Percentiles rank a stretch among this genome's conserved stretches.
These are phyloP conservation scores for Rhinolophus ferrumequinum DNA, from an alignment of 2,113 vertebrate genomes.

Conservation along the genomic window DNA sequence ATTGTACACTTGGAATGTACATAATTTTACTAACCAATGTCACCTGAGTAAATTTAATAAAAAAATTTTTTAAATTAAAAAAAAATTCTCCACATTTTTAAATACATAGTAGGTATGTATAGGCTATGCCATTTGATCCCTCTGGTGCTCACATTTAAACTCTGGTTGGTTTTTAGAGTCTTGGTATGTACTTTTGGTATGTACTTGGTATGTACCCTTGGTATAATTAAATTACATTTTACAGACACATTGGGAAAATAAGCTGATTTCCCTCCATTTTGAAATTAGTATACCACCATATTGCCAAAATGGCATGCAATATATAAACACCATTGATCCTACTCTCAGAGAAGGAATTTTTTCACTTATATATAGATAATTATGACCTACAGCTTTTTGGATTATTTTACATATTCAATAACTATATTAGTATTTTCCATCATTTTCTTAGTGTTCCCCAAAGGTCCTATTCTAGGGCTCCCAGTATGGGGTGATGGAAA, in stretches of 20 bases:
- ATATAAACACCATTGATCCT: background rate
- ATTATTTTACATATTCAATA: background rate
- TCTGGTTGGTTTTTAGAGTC: background rate
- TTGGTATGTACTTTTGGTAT: background rate
- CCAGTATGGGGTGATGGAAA: background rate
- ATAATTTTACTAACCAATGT: too few relatives aligned
- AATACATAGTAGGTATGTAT: background rate
- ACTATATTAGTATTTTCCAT: background rate
- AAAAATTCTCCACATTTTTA: background rate
- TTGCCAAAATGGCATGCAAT: background rate
- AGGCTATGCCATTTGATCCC: background rate
- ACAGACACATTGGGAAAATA: background rate
- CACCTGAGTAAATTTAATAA: too few relatives aligned
- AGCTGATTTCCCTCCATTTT: background rate
- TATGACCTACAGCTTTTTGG: background rate
- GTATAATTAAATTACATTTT: conserved; percentile 11
- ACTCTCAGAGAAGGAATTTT: background rate
- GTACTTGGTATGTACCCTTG: background rate
- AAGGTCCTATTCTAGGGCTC: background rate
- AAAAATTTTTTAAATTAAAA: too few relatives aligned
- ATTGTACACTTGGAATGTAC: too few relatives aligned
- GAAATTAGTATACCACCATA: background rate
- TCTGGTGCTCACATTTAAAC: background rate
- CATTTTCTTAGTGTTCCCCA: background rate
- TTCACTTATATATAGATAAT: background rate